Percentiles rank a stretch among this genome's conserved stretches.
phyloP scores from a whole-genome alignment of 2,113 vertebrate species.

The Daubentonia madagascariensis region DNA sequence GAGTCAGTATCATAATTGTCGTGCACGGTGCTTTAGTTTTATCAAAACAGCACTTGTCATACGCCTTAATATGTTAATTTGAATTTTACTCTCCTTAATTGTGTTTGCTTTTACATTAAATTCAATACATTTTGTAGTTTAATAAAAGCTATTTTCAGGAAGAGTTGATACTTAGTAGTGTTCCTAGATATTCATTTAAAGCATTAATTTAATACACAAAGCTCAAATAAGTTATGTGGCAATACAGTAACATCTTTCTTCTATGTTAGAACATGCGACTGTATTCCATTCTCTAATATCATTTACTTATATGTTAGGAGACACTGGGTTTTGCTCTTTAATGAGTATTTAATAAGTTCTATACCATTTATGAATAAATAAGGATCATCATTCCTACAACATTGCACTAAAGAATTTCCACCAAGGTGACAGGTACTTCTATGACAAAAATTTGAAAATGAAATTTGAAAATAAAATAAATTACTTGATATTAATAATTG shows the following conservation, averaged over 20 bases:
- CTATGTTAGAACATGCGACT: not conserved
- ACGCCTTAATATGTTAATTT: not conserved
- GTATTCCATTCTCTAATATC: not conserved
- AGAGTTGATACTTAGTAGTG: not conserved
- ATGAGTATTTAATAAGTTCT: not conserved
- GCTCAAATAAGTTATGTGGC: not conserved
- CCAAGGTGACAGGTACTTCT: not conserved
- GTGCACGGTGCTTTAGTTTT: not conserved
- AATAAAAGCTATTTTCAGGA: not conserved
- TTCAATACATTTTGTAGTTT: not conserved
- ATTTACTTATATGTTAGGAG: not conserved
- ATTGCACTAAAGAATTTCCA: not conserved
- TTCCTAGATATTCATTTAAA: not conserved
- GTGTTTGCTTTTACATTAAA: not conserved
- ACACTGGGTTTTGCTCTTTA: not conserved
- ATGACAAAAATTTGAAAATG: not conserved
- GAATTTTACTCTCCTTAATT: not conserved
- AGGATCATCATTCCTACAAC: not conserved
- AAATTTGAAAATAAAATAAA: not conserved
- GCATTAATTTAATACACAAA: not conserved
- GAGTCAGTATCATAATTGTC: not conserved
- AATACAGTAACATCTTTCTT: not conserved
- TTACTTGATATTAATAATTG: not conserved
- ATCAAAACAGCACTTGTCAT: not conserved
- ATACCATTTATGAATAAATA: constrained; percentile 36